Percentiles rank a stretch among this genome's conserved stretches.
Evolutionary conservation across 2,797 vertebrate species (phyloP).

Genomic region (Neomorphus geoffroyi): DNA sequence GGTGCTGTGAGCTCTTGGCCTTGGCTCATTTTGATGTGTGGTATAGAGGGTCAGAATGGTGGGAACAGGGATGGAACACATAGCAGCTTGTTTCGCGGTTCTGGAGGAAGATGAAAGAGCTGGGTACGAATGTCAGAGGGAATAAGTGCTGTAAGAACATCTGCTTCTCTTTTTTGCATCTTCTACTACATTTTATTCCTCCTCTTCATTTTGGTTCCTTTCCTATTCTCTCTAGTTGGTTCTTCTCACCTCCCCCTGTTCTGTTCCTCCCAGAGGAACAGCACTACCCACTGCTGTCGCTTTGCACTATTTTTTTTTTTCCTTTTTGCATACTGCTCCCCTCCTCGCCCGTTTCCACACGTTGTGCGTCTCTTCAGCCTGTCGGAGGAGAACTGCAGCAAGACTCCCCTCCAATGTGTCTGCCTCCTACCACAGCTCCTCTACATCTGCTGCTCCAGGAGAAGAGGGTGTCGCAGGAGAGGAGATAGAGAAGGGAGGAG

Average conservation of each 20-base stretch:
- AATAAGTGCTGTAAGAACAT: conserved; percentile 60
- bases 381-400: conserved; percentile 50
- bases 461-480: conserved; percentile 49
- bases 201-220: conserved; percentile 67
- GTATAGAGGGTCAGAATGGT: background rate
- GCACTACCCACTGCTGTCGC: conserved; percentile 67
- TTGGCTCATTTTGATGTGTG: background rate
- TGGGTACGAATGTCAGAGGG: conserved; percentile 31
- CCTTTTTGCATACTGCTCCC: conserved; percentile 26
- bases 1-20: background rate
- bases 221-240: conserved; percentile 65
- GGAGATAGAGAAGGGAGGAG: conserved; percentile 58
- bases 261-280: conserved; percentile 71
- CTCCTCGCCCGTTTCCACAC: conserved; percentile 52
- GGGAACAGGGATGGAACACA: background rate
- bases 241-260: conserved; percentile 70
- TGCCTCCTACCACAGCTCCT: conserved; percentile 60
- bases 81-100: conserved; percentile 18
- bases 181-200: conserved; percentile 64
- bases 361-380: conserved; percentile 36
- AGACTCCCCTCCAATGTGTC: conserved; percentile 61
- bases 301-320: conserved; percentile 37
- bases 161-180: conserved; percentile 63
- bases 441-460: conserved; percentile 64
- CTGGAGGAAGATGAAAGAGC: conserved; percentile 19